Conservation (phyloP, 1,140 invertebrate genomes). For the Anoplophora glabripennis region DNA sequence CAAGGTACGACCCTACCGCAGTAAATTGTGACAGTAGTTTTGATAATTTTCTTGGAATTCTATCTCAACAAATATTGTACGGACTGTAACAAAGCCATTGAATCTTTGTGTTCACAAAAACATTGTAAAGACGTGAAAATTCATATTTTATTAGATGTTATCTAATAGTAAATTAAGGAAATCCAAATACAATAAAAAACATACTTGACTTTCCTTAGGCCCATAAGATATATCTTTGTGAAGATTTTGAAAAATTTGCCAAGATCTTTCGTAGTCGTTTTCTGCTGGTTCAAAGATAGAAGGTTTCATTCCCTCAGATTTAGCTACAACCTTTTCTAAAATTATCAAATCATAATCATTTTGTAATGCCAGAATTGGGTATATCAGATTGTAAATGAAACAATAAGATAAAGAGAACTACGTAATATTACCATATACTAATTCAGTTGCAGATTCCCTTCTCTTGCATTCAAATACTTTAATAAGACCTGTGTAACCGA, state of each 20-base stretch:
- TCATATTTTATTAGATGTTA: neutral
- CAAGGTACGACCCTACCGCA: too few relatives aligned
- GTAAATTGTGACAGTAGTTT: too few relatives aligned
- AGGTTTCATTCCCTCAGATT: neutral
- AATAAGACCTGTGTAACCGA: slow-evolving; percentile 19
- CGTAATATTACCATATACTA: slow-evolving; percentile 23
- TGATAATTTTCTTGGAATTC: too few relatives aligned
- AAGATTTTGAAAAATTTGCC: slow-evolving; percentile 1
- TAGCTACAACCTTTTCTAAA: too few relatives aligned
- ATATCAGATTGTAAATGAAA: too few relatives aligned
- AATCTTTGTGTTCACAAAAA: slow-evolving; percentile 11
- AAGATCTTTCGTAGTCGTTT: slow-evolving; percentile 3
- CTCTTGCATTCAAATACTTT: slow-evolving; percentile 19
- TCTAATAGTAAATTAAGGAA: too few relatives aligned
- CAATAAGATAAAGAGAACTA: too few relatives aligned
- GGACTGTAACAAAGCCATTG: slow-evolving; percentile 12
- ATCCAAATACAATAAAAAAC: neutral
- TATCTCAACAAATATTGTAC: too few relatives aligned
- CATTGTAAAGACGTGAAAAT: slow-evolving; percentile 13
- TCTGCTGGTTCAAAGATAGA: slow-evolving; percentile 9
- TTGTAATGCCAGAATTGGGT: too few relatives aligned
- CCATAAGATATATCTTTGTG: slow-evolving; percentile 3
- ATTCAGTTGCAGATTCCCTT: slow-evolving; percentile 11
- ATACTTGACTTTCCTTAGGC: slow-evolving; percentile 1
- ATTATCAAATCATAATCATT: too few relatives aligned